Base-by-base conservation (phyloP, 2,797 vertebrate genomes). In the Mormyrus proboscirostris region DNA sequence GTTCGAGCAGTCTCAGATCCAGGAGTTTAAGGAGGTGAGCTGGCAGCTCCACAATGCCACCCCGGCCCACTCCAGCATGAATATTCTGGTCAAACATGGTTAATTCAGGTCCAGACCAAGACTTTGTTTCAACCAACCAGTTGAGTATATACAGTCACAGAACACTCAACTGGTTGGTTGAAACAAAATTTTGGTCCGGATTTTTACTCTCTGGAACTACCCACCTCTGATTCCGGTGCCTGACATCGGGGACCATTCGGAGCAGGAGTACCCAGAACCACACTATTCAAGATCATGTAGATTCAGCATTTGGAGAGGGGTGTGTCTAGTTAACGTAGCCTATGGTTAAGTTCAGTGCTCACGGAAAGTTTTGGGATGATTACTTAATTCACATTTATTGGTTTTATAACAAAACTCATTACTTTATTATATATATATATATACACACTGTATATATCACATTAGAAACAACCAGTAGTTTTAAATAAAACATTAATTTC, bases 1-100 rank as follows among this genome's bases (percentile, higher is more conserved):
- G 95, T 97, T 96, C 89, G 96, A 97, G 91, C 95, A 97, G 93
- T 96, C 94, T 55, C 96, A 97, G 94, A 97, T 96, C 88, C 95
- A 96, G 91, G 96, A 96, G 92, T 96, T 97, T 92, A 96, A 96
- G 93, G 96, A 97, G 96, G 96, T 97, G 88, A 88, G 93, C 47
- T 4, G 5, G 12, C 38, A 22, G n/a, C 8, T 86, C 44, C 16
- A 22, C 59, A 29, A 10, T 0, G 8, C 3, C 59, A 25, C 9
- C 22, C 59, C 22, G 59, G 22, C 22, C n/a, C 44, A 57, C 9
- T 47, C 22, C 8, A 38, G 47, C 62, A 88, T 50, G 6, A 2
- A 69, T 41, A 38, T 73, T 16, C 9, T 57, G 9, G 33, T 65
- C 59, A 65, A 22, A 65, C 2, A 25, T 29, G 59, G 59, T 25